Evolutionary conservation across 2,113 vertebrate species (phyloP).

Genomic region (Oryzias melastigma): DNA sequence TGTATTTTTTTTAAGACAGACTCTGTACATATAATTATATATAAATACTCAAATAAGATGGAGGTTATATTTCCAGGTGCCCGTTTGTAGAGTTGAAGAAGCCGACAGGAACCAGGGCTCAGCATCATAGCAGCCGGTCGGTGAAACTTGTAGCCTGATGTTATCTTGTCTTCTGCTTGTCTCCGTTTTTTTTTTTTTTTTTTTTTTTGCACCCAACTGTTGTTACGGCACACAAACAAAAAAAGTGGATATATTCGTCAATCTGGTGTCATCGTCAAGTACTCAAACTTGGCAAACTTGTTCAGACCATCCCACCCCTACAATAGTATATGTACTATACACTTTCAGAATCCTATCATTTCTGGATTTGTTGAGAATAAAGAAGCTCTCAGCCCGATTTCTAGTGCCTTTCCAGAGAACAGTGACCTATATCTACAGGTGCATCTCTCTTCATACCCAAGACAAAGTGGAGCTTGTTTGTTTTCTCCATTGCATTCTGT

Average conservation of each 20-base stretch:
- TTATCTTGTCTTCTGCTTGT: conserved; percentile 1
- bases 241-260: conserved; percentile 6
- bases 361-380: conserved; percentile 14
- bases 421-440: conserved; percentile 40
- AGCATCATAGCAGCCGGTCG: conserved; percentile 27
- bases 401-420: conserved; percentile 76
- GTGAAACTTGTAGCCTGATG: conserved; percentile 9
- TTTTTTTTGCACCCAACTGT: conserved; percentile 3
- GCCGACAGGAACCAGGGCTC: conserved; percentile 21
- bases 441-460: conserved; percentile 23
- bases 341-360: neutral
- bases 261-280: conserved; percentile 15
- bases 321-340: neutral
- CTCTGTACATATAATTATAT: conserved; percentile 75
- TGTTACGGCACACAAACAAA: conserved; percentile 22
- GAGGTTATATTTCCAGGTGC: conserved; percentile 51
- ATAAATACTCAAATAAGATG: conserved; percentile 33
- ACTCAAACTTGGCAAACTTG: conserved; percentile 27
- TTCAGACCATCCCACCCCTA: neutral
- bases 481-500: conserved; percentile 2
- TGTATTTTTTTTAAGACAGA: conserved; percentile 80
- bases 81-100: conserved; percentile 32
- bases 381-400: conserved; percentile 62
- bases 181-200: neutral
- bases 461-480: conserved; percentile 8